Percentiles rank a stretch among this genome's conserved stretches.
Evolutionary conservation across 2,797 vertebrate genomes (phyloP).

Genomic region (Parambassis ranga): DNA sequence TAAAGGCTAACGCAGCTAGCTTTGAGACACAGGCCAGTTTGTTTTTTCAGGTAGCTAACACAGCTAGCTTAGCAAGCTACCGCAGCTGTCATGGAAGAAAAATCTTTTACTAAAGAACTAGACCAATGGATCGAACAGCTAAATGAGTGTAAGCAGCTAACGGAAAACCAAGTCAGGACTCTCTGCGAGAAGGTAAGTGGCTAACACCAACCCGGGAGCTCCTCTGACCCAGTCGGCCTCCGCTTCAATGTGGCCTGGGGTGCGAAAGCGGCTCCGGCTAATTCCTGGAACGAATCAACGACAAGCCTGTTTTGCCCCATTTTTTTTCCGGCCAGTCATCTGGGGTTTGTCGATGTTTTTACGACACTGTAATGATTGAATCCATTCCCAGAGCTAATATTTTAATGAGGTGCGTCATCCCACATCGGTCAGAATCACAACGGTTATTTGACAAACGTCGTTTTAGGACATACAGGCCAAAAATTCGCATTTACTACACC

Average conservation of each 20-base stretch:
- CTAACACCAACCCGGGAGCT: fast-evolving
- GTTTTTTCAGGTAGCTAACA: constrained; percentile 58
- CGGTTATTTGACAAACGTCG: background rate
- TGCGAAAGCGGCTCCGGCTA: constrained; percentile 49
- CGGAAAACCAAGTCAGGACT: constrained; percentile 95
- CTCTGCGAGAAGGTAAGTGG: constrained; percentile 94
- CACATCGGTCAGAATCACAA: too few species aligned
- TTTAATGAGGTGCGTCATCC: too few species aligned
- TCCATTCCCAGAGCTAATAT: too few species aligned
- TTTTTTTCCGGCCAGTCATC: constrained; percentile 9
- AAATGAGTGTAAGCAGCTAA: constrained; percentile 96
- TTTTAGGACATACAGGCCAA: background rate
- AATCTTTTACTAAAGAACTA: constrained; percentile 91
- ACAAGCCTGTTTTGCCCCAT: background rate
- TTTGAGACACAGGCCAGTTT: constrained; percentile 44
- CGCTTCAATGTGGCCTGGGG: constrained; percentile 37
- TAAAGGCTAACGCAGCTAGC: constrained; percentile 61
- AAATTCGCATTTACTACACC: background rate
- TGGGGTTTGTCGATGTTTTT: fast-evolving
- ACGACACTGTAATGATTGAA: fast-evolving
- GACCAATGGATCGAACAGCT: constrained; percentile 97
- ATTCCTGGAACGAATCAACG: constrained; percentile 33
- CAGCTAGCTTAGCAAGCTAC: constrained; percentile 62
- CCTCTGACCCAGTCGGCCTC: background rate
- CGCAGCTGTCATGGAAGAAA: constrained; percentile 85